These are phyloP conservation scores for Sminthopsis crassicaudata DNA, from an alignment of 2,113 vertebrate genomes.

Conservation along the genomic window DNA sequence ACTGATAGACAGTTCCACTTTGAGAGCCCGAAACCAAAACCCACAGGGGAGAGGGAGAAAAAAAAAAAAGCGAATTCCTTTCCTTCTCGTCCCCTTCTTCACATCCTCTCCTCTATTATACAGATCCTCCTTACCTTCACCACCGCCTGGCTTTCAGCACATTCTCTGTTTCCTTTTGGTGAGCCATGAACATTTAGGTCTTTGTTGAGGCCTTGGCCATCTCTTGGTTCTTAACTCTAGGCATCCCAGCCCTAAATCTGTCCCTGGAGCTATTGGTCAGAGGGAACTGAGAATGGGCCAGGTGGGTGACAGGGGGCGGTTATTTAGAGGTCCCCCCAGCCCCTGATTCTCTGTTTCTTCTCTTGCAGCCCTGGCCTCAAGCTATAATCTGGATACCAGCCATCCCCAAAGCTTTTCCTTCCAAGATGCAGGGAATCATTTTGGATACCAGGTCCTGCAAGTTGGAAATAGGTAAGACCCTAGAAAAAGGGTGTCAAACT, in stretches of 20 bases:
- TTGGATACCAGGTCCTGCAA: constrained; percentile 73
- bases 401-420: constrained; percentile 18
- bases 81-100: background rate
- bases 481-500: background rate
- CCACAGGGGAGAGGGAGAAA: background rate
- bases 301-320: background rate
- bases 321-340: background rate
- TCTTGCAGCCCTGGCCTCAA: background rate
- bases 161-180: background rate
- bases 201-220: background rate
- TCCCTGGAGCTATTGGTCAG: background rate
- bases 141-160: background rate
- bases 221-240: background rate
- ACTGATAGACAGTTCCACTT: background rate
- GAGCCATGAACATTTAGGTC: background rate
- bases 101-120: background rate
- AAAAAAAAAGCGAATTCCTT: background rate
- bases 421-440: constrained; percentile 50
- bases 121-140: background rate
- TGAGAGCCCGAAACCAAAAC: background rate
- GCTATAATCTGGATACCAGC: constrained; percentile 72
- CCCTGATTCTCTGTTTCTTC: background rate
- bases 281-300: background rate
- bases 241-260: background rate
- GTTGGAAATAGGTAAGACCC: constrained; percentile 62